These are phyloP conservation scores for Mantis religiosa DNA, from an alignment of 2,888 invertebrate species.

Conservation along the genomic window DNA sequence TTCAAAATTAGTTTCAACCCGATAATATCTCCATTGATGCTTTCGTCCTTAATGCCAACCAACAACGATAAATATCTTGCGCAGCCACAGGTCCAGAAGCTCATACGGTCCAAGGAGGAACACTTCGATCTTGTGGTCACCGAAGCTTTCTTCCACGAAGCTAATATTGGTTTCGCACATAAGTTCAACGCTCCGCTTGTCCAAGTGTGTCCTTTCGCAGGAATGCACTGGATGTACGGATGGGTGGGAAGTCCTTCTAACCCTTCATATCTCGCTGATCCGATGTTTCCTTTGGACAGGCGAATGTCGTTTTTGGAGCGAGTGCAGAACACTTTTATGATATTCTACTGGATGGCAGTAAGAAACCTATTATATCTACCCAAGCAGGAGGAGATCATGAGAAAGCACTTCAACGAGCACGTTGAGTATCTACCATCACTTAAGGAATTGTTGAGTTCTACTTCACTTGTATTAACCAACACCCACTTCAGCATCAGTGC, in stretches of 20 bases:
- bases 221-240: conserved; percentile 46
- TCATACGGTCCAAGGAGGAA: conserved; percentile 10
- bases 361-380: conserved; percentile 2
- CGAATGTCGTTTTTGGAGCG: conserved; percentile 47
- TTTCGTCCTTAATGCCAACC: background rate
- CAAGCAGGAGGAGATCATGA: conserved; percentile 9
- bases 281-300: conserved; percentile 47
- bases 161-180: conserved; percentile 23
- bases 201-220: conserved; percentile 46
- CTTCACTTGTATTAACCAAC: conserved; percentile 35
- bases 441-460: conserved; percentile 28
- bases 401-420: conserved; percentile 9
- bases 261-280: conserved; percentile 49
- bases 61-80: background rate
- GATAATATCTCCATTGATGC: no score
- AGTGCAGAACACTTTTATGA: conserved; percentile 46
- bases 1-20: no score
- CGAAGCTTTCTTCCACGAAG: conserved; percentile 21
- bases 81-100: conserved; percentile 1
- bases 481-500: conserved; percentile 35
- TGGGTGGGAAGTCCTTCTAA: conserved; percentile 48
- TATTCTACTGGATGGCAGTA: background rate
- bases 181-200: conserved; percentile 36
- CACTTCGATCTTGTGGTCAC: conserved; percentile 28
- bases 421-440: conserved; percentile 23